Evolutionary conservation across 2,797 vertebrate species (phyloP).

Genomic region (Crocidura indochinensis): DNA sequence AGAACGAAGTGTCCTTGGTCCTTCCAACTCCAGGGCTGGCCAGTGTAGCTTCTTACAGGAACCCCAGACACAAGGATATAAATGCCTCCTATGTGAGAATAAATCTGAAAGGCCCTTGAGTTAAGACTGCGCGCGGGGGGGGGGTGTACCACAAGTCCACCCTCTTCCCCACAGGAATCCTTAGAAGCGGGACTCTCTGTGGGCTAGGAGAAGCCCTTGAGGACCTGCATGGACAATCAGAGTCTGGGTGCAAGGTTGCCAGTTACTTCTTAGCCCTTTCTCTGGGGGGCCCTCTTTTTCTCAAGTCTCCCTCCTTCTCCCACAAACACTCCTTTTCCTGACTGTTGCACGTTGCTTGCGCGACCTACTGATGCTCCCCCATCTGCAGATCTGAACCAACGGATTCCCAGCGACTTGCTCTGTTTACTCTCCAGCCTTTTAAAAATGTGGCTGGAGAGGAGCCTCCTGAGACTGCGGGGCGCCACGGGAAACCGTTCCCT

Average conservation of each 20-base stretch:
- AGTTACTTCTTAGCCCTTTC: constrained; percentile 49
- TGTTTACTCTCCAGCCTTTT: background rate
- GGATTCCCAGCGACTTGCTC: constrained; percentile 27
- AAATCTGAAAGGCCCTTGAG: constrained; percentile 50
- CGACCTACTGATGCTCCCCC: constrained; percentile 5
- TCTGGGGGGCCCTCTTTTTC: constrained; percentile 2
- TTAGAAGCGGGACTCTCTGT: constrained; percentile 37
- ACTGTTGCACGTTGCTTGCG: constrained; percentile 34
- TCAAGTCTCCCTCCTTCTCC: background rate
- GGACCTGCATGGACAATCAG: background rate
- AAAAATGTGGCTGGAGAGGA: constrained; percentile 23
- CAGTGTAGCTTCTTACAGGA: constrained; percentile 28
- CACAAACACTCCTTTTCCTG: constrained; percentile 6
- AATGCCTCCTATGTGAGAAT: constrained; percentile 17
- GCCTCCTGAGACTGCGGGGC: constrained; percentile 26
- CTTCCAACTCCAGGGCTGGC: constrained; percentile 15
- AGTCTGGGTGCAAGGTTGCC: background rate
- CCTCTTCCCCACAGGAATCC: constrained; percentile 47
- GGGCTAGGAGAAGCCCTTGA: constrained; percentile 35
- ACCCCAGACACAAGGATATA: constrained; percentile 36
- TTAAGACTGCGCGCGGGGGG: constrained; percentile 11
- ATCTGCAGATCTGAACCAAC: constrained; percentile 26
- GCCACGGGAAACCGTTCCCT: constrained; percentile 10
- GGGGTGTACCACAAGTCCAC: background rate
- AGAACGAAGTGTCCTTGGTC: constrained; percentile 2